phyloP scores from a whole-genome alignment of 2,797 vertebrate genomes.

The Onychomys leucogaster region DNA sequence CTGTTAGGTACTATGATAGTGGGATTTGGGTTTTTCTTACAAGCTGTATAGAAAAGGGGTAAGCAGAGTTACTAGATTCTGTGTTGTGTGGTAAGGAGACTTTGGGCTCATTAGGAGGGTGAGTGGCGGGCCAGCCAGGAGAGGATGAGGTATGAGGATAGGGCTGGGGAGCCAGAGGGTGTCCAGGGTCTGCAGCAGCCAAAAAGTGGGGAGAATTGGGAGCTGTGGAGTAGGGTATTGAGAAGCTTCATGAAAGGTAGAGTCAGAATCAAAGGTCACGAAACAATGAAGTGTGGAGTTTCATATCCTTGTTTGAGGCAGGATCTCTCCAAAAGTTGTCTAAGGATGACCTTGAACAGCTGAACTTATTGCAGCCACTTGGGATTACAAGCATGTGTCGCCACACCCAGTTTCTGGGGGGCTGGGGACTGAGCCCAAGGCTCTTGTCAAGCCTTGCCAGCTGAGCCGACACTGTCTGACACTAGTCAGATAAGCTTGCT shows the following conservation, averaged over 20 bases:
- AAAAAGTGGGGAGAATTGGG: too few relatives aligned
- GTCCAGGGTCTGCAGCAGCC: neutral
- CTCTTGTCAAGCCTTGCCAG: neutral
- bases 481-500: neutral
- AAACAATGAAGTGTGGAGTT: neutral
- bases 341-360: neutral
- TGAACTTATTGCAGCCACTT: neutral
- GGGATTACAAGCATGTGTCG: neutral
- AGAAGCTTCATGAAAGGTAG: neutral
- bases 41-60: neutral
- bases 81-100: fast-evolving
- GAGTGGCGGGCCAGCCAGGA: neutral
- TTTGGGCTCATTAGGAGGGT: neutral
- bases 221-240: neutral
- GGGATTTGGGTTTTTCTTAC: neutral
- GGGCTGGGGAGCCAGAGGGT: neutral
- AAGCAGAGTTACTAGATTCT: neutral
- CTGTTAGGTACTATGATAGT: fast-evolving
- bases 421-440: neutral
- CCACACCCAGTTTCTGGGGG: neutral
- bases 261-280: neutral
- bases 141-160: fast-evolving
- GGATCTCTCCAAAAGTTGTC: neutral
- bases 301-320: neutral
- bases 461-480: neutral